A percentile compares a stretch with the other conserved stretches of the same genome.
phyloP scores from a whole-genome alignment of 2,888 invertebrate species.

The Epirrhoe alternata region DNA sequence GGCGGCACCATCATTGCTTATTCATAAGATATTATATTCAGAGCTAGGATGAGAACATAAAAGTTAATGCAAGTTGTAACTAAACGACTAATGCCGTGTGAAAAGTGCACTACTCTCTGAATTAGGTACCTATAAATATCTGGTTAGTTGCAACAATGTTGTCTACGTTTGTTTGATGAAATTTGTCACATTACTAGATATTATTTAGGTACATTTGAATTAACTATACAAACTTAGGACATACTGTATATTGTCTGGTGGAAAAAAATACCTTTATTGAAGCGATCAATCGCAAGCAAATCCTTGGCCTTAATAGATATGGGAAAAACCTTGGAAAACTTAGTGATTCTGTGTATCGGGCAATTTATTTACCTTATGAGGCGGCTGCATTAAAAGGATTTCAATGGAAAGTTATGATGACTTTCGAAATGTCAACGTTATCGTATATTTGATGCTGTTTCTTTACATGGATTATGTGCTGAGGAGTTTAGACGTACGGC shows the following conservation, averaged over 20 bases:
- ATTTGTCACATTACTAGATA: too few relatives aligned
- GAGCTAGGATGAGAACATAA: slow-evolving; percentile 15
- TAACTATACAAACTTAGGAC: too few relatives aligned
- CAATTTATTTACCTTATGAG: slow-evolving; percentile 12
- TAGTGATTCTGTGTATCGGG: slow-evolving; percentile 15
- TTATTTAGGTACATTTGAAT: too few relatives aligned
- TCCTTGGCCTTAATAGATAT: slow-evolving; percentile 40
- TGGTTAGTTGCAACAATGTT: not conserved
- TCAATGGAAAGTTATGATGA: slow-evolving; percentile 39
- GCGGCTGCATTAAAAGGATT: slow-evolving; percentile 1
- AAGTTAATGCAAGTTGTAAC: slow-evolving; percentile 9
- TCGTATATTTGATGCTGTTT: slow-evolving; percentile 34
- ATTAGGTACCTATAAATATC: not conserved
- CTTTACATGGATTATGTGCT: slow-evolving; percentile 36
- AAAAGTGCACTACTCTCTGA: not conserved
- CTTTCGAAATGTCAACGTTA: slow-evolving; percentile 39
- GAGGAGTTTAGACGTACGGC: slow-evolving; percentile 39
- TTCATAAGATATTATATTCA: slow-evolving; percentile 25
- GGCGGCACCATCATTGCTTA: slow-evolving; percentile 23
- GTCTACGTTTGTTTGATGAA: not conserved
- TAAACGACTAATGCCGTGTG: not conserved
- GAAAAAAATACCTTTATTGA: not conserved
- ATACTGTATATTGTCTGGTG: not conserved
- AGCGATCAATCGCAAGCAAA: slow-evolving; percentile 22
- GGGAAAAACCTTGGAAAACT: slow-evolving; percentile 37